Evolutionary conservation across 30 jellyfish, hydroid and myxozoan genomes (phyloP).

Genomic region (Calvadosia cruxmelitensis): DNA sequence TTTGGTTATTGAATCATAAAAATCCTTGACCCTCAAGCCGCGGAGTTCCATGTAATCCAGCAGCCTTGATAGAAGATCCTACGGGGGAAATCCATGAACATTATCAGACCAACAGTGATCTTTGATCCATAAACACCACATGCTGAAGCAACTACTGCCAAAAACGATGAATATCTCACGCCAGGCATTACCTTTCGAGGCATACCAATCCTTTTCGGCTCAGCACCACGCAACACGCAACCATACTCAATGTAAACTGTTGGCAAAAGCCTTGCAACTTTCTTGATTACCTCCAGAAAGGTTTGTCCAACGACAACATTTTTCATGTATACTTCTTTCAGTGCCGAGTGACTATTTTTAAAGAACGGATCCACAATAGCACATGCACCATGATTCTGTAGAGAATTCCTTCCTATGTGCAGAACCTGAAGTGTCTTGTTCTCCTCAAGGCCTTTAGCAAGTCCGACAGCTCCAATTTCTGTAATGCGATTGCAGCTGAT

Average conservation of each 20-base stretch:
- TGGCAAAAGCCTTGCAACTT: conserved; percentile 15
- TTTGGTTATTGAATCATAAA: conserved; percentile 38
- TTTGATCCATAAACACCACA: not conserved
- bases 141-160: not conserved
- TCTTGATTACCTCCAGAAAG: conserved; percentile 16
- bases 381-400: conserved; percentile 47
- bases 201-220: conserved; percentile 32
- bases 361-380: conserved; percentile 29
- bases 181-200: conserved; percentile 52
- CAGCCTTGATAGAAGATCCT: conserved; percentile 46
- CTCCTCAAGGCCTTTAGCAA: conserved; percentile 42
- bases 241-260: conserved; percentile 41
- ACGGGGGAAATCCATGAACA: no score
- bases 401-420: conserved; percentile 42
- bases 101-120: not conserved
- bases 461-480: conserved; percentile 27
- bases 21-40: conserved; percentile 43
- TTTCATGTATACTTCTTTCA: conserved; percentile 36
- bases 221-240: conserved; percentile 18
- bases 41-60: conserved; percentile 45
- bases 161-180: not conserved
- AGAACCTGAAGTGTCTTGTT: conserved; percentile 22
- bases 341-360: conserved; percentile 9
- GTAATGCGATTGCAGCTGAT: conserved; percentile 33
- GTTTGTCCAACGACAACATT: conserved; percentile 26